Conservation (phyloP, 1,140 invertebrate species). For the Druon quercuslanigerum region DNA sequence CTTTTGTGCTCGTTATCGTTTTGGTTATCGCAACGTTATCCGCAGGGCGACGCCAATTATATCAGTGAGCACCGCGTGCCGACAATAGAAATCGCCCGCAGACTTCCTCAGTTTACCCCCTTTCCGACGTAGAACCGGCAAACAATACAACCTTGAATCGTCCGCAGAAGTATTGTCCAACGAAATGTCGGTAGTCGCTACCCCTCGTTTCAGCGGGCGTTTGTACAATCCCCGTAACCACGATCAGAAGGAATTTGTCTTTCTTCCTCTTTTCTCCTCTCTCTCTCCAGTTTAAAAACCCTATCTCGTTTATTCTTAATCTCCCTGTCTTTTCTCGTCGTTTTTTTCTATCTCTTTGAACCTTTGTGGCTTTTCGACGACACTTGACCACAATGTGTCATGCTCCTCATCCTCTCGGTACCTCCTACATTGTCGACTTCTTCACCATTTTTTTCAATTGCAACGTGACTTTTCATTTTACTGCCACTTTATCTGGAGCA, state of each 20-base stretch:
- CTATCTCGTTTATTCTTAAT: constrained; percentile 31
- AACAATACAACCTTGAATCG: constrained; percentile 42
- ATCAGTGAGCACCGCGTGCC: constrained; percentile 32
- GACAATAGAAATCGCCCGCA: constrained; percentile 49
- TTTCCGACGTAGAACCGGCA: constrained; percentile 36
- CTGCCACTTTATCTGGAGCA: too few species aligned
- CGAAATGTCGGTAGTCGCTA: constrained; percentile 32
- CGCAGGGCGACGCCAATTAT: constrained; percentile 52
- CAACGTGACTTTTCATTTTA: too few species aligned
- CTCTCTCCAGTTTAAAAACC: constrained; percentile 6
- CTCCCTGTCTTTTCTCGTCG: background rate
- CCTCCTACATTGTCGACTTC: too few species aligned
- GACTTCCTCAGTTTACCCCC: constrained; percentile 31
- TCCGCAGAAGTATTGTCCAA: constrained; percentile 40
- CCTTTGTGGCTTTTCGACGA: too few species aligned
- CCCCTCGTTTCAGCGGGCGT: constrained; percentile 35
- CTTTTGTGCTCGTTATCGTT: constrained; percentile 48
- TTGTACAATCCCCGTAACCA: constrained; percentile 38
- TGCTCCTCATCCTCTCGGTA: too few species aligned
- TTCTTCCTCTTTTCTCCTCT: constrained; percentile 32
- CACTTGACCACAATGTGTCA: too few species aligned
- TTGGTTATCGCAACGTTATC: constrained; percentile 46
- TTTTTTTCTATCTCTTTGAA: background rate
- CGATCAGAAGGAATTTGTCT: constrained; percentile 45
- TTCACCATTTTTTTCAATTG: too few species aligned